Percentiles rank a stretch among this genome's conserved stretches.
These are phyloP conservation scores for Subacronicta megacephala DNA, from an alignment of 2,888 invertebrate genomes.

Conservation along the genomic window DNA sequence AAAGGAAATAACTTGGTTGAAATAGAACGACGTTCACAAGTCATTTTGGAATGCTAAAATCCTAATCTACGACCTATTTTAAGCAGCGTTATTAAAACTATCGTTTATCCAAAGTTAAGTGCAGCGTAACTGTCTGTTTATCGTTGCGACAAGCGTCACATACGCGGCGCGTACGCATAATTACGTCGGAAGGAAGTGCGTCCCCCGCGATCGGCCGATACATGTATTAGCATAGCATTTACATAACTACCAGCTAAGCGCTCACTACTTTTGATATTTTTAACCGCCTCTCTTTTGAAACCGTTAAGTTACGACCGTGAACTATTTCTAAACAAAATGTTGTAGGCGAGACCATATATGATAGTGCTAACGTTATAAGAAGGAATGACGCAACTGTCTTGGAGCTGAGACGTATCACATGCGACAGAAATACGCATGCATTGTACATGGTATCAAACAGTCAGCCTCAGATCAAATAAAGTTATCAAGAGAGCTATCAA, in stretches of 20 bases:
- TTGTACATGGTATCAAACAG: no score
- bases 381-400: not conserved
- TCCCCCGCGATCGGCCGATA: slow-evolving; percentile 71
- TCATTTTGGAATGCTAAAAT: not conserved
- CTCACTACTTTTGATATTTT: slow-evolving; percentile 55
- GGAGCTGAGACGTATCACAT: not conserved
- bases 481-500: no score
- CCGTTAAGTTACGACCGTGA: slow-evolving; percentile 40
- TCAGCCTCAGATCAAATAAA: no score
- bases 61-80: not conserved
- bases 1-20: no score
- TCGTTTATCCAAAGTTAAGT: slow-evolving; percentile 20
- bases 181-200: slow-evolving; percentile 76
- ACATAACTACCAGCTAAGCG: slow-evolving; percentile 62
- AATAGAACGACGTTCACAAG: not conserved
- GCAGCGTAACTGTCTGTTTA: slow-evolving; percentile 48
- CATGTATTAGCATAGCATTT: slow-evolving; percentile 76
- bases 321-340: slow-evolving; percentile 19
- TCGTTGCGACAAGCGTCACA: slow-evolving; percentile 59
- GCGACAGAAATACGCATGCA: no score
- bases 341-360: not conserved
- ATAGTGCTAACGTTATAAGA: not conserved
- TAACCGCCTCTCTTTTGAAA: slow-evolving; percentile 54
- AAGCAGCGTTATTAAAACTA: slow-evolving; percentile 7
- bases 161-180: slow-evolving; percentile 65